Conservation (phyloP, 2,797 vertebrate genomes). For the Falco rusticolus region DNA sequence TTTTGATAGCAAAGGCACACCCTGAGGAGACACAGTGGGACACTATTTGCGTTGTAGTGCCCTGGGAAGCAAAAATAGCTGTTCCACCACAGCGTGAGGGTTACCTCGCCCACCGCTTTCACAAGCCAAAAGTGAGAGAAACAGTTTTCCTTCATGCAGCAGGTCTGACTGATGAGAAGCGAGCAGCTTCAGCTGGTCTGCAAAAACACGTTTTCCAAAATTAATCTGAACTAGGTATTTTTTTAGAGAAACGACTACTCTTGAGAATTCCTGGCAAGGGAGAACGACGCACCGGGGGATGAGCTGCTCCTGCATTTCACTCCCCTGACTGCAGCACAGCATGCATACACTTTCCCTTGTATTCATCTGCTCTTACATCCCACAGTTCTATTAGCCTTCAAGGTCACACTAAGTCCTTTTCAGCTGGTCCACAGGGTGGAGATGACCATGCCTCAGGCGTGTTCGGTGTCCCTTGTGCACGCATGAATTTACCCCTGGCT, state of each 20-base stretch:
- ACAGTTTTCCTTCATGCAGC: background rate
- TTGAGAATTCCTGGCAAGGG: background rate
- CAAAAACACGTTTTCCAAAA: background rate
- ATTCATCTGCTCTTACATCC: background rate
- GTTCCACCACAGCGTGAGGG: background rate
- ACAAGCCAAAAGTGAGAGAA: background rate
- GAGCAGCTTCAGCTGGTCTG: background rate
- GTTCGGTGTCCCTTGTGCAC: background rate
- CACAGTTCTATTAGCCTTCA: background rate
- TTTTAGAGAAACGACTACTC: background rate
- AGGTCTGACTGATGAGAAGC: background rate
- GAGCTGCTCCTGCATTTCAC: accelerated
- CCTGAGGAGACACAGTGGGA: background rate
- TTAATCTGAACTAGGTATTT: background rate
- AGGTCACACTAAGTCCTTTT: background rate
- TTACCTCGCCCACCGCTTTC: background rate
- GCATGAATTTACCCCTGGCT: background rate
- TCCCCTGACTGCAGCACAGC: background rate
- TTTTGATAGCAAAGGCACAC: background rate
- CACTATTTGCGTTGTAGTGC: background rate
- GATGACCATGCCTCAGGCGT: background rate
- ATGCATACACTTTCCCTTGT: background rate
- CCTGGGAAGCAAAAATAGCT: background rate
- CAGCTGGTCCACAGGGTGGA: background rate
- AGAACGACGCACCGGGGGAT: background rate